phyloP scores from a whole-genome alignment of 2,113 vertebrate genomes.

The Cyprinodon variegatus region DNA sequence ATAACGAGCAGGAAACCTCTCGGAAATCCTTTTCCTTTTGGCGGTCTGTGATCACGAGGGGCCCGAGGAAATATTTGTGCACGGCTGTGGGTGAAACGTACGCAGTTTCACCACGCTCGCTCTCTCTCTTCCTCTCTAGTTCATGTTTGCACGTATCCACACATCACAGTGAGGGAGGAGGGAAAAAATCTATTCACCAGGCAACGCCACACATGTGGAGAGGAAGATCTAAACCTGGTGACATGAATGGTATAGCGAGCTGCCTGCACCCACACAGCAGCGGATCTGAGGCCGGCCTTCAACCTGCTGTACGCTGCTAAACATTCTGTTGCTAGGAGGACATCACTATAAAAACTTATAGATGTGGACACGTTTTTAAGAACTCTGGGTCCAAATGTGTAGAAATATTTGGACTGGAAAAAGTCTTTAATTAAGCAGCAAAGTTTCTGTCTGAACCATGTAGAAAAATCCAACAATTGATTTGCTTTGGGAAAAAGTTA shows the following conservation, averaged over 20 bases:
- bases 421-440: background rate
- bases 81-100: constrained; percentile 39
- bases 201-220: constrained; percentile 57
- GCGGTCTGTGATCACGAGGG: constrained; percentile 69
- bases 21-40: constrained; percentile 78
- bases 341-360: background rate
- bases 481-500: background rate
- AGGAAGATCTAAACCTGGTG: constrained; percentile 42
- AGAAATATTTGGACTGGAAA: background rate
- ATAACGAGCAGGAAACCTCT: constrained; percentile 75
- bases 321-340: background rate
- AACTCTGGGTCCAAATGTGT: background rate
- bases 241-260: constrained; percentile 25
- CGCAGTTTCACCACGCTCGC: constrained; percentile 21
- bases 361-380: background rate
- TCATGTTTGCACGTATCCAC: constrained; percentile 3
- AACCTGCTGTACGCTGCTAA: background rate
- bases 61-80: constrained; percentile 71
- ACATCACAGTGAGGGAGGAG: background rate
- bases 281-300: background rate
- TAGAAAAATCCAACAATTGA: too few relatives aligned
- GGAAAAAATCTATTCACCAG: constrained; percentile 31
- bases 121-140: background rate
- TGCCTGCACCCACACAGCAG: constrained; percentile 20
- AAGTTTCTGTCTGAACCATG: too few relatives aligned